phyloP scores from a whole-genome alignment of 2,888 invertebrate genomes.

The Linnaemya tessellans region DNA sequence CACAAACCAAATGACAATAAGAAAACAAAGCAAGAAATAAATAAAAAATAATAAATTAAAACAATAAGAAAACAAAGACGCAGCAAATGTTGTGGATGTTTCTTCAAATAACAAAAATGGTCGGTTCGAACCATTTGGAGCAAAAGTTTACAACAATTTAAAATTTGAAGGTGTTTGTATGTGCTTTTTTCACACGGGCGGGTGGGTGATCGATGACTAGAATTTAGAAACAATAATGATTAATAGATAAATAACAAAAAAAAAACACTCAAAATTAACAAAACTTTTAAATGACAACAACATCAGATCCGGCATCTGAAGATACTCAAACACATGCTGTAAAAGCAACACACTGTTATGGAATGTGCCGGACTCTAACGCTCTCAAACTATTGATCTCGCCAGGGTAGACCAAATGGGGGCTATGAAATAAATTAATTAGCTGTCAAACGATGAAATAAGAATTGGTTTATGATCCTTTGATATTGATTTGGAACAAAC shows the following conservation, averaged over 20 bases:
- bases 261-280: slow-evolving; percentile 5
- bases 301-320: slow-evolving; percentile 63
- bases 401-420: no score
- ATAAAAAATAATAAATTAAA: slow-evolving; percentile 24
- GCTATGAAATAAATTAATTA: no score
- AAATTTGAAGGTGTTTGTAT: neutral
- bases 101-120: slow-evolving; percentile 17
- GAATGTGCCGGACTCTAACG: no score
- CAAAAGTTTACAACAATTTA: slow-evolving; percentile 9
- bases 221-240: slow-evolving; percentile 47
- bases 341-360: neutral
- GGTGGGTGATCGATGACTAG: slow-evolving; percentile 46
- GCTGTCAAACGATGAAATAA: no score
- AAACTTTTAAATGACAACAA: slow-evolving; percentile 38
- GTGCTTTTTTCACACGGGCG: neutral
- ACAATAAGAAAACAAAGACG: slow-evolving; percentile 27
- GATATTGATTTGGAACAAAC: no score
- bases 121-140: slow-evolving; percentile 53
- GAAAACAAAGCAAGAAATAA: slow-evolving; percentile 41
- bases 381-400: no score
- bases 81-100: slow-evolving; percentile 29
- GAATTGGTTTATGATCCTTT: no score
- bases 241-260: slow-evolving; percentile 7
- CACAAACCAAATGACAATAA: slow-evolving; percentile 49
- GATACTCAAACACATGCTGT: neutral